Evolutionary conservation across 2,888 invertebrate species (phyloP).

Genomic region (Eupeodes luniger): DNA sequence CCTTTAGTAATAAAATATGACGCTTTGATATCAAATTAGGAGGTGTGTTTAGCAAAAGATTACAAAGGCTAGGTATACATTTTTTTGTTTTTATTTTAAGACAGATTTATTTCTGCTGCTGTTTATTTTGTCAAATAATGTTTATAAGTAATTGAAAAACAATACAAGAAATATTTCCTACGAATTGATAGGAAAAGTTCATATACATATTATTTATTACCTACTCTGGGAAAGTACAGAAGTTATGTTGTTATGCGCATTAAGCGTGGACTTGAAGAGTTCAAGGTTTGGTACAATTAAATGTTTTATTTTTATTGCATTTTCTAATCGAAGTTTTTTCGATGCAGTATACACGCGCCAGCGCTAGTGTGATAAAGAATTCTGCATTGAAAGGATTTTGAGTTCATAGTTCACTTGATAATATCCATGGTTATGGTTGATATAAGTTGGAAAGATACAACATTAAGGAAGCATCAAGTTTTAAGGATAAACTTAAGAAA

Average conservation of each 20-base stretch:
- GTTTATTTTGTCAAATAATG: slow-evolving; percentile 4
- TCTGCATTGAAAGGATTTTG: neutral
- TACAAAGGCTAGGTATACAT: neutral
- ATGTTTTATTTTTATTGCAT: neutral
- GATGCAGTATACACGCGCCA: neutral
- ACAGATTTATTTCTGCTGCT: neutral
- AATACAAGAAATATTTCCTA: neutral
- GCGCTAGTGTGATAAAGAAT: neutral
- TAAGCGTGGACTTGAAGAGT: slow-evolving; percentile 1
- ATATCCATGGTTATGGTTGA: too few species aligned
- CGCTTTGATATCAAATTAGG: neutral
- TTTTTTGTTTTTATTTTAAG: neutral
- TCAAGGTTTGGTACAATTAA: neutral
- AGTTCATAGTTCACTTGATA: too few species aligned
- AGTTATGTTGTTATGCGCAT: neutral
- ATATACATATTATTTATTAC: neutral
- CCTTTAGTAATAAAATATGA: neutral
- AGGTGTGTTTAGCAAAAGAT: slow-evolving; percentile 39
- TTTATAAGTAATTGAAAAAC: neutral
- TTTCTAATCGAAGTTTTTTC: neutral
- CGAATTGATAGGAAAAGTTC: too few species aligned
- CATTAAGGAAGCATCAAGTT: too few species aligned
- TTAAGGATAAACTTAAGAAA: too few species aligned
- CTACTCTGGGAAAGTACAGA: neutral
- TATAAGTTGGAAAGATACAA: too few species aligned